Evolutionary conservation across 1,140 invertebrate genomes (phyloP), one percentile per base, ranked within the genome.

Genomic region (Drosophila yakuba): DNA sequence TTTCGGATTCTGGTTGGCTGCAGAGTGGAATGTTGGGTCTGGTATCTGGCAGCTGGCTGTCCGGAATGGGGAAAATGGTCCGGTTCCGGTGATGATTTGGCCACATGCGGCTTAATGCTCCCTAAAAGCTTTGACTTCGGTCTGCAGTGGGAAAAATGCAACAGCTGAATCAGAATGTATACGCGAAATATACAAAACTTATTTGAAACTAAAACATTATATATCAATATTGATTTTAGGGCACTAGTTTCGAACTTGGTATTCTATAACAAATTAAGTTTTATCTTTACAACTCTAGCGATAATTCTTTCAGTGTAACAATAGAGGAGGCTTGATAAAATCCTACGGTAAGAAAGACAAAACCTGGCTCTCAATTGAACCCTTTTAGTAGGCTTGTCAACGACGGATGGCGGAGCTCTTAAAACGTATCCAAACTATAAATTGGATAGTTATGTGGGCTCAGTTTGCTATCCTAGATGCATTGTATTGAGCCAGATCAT

Each of bases 71-170:
- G 10, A 23, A 36, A 58, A 48, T 69, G 68, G 52, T 35, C 15
- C 38, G 28, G 51, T 71, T 71, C 64, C 51, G 52, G 55, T 55
- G 39, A 85, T 81, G 78, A 78, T 81, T 85, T 69, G 32, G 60
- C 58, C 78, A 76, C 78, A 81, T 81, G 82, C 69, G 69, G 74
- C 64, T 74, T 86, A 81, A 78, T 80, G 69, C 60, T 57, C 36
- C 12, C 36, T 48, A 71, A 72, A 23, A 58, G 44, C 32, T 45
- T 23, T 8, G 28, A 8, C 11, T 50, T 2, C 36, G 12, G 17
- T 61, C 15, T 45, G 38, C 64, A 68, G 28, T n/a, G 23, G 15
- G 36, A 63, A 1, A 60, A 61, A 41, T 12, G 2, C 15, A 20
- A 6, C 7, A 8, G 3, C 8, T 15, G 3, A 15, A 15, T 14